Base-by-base conservation (phyloP, 2,888 invertebrate genomes). In the Charanyca ferruginea region DNA sequence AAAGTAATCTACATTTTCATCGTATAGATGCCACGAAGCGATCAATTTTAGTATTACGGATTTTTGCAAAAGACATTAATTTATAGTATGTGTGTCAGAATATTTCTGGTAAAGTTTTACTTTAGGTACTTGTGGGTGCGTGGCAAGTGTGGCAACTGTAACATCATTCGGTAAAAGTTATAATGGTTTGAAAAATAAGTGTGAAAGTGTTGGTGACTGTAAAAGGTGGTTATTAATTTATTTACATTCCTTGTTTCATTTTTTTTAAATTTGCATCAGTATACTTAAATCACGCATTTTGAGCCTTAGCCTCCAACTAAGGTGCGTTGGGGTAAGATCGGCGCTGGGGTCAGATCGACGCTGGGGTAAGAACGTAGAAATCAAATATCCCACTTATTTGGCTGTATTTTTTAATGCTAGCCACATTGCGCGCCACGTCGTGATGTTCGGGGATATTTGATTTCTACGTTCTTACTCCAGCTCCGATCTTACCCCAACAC, bases 161-260 rank as follows among this genome's bases (percentile, higher is more conserved):
- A 11, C 11, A 32, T 11, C n/a, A n/a, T n/a, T n/a, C 11, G 38
- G 16, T 28, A 32, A 18, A 35, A 35, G 3, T 8, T 8, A n/a
- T 23, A 7, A 4, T 5, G 16, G 23, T 20, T 20, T 25, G 6
- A 1, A 9, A 52, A n/a, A 5, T 38, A 22, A 16, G 7, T 4
- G 16, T 8, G 49, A 41, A 16, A 38, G 38, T 13, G 7, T 16
- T 32, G 32, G 9, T 16, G 38, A 38, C 23, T 47, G n/a, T 44
- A n/a, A 23, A 69, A 3, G 23, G 13, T 61, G 49, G 23, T 58
- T 47, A 77, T 38, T 45, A 41, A 66, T 48, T 45, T 28, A 48
- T 66, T 32, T 52, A 69, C 74, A 75, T 75, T 75, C 80, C 74
- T 55, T 11, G 22, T 51, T 62, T 60, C 23, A 47, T 61, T 52